Conservation (phyloP, 2,888 invertebrate genomes). For the Nephrotoma appendiculata region DNA sequence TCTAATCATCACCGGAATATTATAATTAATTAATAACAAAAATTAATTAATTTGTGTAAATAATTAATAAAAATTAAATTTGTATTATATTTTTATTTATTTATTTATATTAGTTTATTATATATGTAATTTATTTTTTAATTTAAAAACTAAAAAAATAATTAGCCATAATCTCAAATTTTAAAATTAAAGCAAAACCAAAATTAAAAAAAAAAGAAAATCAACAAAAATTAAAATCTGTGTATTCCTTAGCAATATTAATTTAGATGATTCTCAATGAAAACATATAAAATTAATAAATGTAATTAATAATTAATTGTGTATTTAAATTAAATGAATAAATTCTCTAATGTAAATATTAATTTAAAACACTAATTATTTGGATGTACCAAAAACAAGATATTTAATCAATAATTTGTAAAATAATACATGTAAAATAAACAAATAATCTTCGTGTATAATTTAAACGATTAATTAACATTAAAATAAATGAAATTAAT, state of each 20-base stretch:
- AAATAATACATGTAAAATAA: not conserved
- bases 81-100: not conserved
- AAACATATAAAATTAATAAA: not conserved
- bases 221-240: constrained; percentile 1
- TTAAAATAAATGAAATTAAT: not conserved
- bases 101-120: not conserved
- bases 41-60: not conserved
- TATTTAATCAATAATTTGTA: not conserved
- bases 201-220: not conserved
- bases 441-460: not conserved
- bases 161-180: not conserved
- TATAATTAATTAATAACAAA: not conserved
- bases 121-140: not conserved
- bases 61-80: not conserved
- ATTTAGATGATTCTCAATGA: not conserved
- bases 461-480: not conserved
- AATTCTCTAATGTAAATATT: not conserved
- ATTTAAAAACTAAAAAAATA: not conserved
- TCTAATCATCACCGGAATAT: constrained; percentile 19
- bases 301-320: not conserved
- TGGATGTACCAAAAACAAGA: not conserved
- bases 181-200: not conserved
- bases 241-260: constrained; percentile 4
- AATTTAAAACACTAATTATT: not conserved
- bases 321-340: not conserved